Evolutionary conservation across 92 coral and sea anemone genomes (phyloP).

Genomic region (Plumapathes pennacea): DNA sequence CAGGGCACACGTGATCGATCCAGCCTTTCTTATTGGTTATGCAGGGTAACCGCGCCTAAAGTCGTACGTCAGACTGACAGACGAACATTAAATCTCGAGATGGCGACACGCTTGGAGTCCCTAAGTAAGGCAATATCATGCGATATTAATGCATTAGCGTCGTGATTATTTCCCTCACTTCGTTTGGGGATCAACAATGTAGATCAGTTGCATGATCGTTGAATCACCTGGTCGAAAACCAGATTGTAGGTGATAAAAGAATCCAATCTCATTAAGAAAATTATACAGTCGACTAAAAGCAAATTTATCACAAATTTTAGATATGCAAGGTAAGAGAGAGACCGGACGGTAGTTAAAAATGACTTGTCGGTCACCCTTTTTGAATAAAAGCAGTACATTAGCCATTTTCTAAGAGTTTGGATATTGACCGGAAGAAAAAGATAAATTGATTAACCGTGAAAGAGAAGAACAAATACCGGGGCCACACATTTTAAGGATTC

Average conservation of each 20-base stretch:
- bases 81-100: no score
- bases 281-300: not conserved
- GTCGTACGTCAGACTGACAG: no score
- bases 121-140: no score
- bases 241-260: not conserved
- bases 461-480: not conserved
- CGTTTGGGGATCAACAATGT: conserved; percentile 8
- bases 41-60: no score
- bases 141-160: no score
- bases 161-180: no score
- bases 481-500: not conserved
- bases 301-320: not conserved
- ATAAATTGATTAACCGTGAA: conserved; percentile 1
- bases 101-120: no score
- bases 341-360: conserved; percentile 13
- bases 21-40: no score
- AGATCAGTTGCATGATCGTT: conserved; percentile 6
- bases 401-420: conserved; percentile 4
- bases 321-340: not conserved
- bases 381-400: conserved; percentile 6
- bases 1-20: no score
- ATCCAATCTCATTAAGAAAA: not conserved
- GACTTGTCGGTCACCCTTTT: conserved; percentile 5
- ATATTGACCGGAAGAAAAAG: conserved; percentile 4
- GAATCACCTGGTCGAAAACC: conserved; percentile 2